These are phyloP conservation scores for Crocodylus rhombifer DNA, from an alignment of 2,797 vertebrate species.

Conservation along the genomic window DNA sequence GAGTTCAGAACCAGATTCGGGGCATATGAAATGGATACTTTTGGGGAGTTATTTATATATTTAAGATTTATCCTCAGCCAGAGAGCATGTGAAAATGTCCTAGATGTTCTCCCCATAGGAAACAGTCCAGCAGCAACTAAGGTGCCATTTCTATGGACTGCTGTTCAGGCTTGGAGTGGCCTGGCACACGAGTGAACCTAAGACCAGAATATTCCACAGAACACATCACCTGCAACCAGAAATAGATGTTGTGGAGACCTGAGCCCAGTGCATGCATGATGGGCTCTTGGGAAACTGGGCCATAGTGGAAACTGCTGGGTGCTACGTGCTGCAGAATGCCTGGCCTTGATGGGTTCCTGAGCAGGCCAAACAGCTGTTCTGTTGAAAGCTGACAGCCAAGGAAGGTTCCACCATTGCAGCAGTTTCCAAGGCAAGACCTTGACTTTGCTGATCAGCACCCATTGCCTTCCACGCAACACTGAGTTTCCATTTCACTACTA, in stretches of 20 bases:
- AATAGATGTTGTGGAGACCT: neutral
- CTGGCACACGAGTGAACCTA: neutral
- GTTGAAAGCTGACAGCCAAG: too few species aligned
- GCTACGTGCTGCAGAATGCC: neutral
- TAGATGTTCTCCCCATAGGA: neutral
- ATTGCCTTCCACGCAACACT: accelerated
- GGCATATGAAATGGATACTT: accelerated
- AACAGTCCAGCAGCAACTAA: neutral
- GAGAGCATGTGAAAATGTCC: neutral
- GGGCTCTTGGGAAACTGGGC: neutral
- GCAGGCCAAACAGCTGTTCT: neutral
- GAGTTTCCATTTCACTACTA: accelerated
- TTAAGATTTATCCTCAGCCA: neutral
- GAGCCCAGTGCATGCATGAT: neutral
- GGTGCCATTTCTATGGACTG: neutral
- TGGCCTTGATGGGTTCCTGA: neutral
- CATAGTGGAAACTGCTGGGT: neutral
- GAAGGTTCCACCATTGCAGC: neutral
- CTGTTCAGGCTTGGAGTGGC: neutral
- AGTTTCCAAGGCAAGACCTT: neutral
- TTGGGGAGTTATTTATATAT: neutral
- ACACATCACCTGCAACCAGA: neutral
- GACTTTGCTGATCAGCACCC: neutral
- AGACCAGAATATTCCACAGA: neutral
- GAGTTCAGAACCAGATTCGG: neutral